These are phyloP conservation scores for Idaea aversata DNA, from an alignment of 2,888 invertebrate species.

Conservation along the genomic window DNA sequence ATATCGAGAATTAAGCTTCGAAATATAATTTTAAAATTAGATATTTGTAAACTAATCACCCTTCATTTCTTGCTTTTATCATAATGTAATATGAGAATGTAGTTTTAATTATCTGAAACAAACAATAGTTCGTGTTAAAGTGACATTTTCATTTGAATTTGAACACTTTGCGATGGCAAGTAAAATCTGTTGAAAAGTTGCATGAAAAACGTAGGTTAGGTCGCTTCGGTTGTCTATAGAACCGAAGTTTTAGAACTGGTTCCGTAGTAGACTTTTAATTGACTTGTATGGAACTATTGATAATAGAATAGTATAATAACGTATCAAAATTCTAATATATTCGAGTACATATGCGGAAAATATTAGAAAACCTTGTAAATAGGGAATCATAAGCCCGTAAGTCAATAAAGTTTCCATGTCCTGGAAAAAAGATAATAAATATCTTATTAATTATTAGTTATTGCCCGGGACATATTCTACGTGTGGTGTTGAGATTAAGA, in stretches of 20 bases:
- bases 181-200: no score
- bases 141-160: background rate
- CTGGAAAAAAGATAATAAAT: slow-evolving; percentile 19
- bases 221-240: no score
- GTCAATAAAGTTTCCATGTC: slow-evolving; percentile 23
- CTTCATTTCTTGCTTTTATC: slow-evolving; percentile 30
- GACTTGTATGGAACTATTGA: no score
- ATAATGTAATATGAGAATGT: slow-evolving; percentile 43
- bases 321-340: slow-evolving; percentile 33
- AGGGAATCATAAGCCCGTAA: slow-evolving; percentile 25
- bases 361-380: slow-evolving; percentile 37
- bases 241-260: no score
- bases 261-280: no score
- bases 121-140: background rate
- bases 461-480: no score
- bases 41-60: no score
- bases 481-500: no score
- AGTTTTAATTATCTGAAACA: slow-evolving; percentile 39
- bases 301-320: background rate
- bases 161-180: background rate
- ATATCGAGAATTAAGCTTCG: no score
- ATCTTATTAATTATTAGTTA: no score
- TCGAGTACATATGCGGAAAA: slow-evolving; percentile 40
- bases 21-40: no score
- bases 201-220: no score